Conservation (phyloP, 53 echinoderm and acorn worm species). For the Patiria pectinifera region DNA sequence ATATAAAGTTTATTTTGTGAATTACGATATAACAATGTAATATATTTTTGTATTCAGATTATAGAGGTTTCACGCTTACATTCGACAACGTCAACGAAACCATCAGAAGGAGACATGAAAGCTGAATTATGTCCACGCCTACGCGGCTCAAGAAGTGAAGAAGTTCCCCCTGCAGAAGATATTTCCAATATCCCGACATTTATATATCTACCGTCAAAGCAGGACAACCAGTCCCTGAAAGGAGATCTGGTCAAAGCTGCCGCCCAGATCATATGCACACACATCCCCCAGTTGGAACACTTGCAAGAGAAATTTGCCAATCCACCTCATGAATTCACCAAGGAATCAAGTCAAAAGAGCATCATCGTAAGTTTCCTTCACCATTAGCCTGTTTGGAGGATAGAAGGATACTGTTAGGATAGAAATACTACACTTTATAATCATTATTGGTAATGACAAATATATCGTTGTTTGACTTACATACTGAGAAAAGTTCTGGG, state of each 20-base stretch:
- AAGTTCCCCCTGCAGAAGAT: slow-evolving; percentile 15
- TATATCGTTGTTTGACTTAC: background rate
- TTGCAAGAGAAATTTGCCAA: background rate
- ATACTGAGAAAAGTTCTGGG: background rate
- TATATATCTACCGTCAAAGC: slow-evolving; percentile 19
- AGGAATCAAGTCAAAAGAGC: slow-evolving; percentile 10
- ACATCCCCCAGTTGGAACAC: slow-evolving; percentile 15
- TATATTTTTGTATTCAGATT: background rate
- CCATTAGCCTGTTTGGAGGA: slow-evolving; percentile 8
- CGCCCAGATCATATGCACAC: background rate
- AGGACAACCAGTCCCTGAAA: slow-evolving; percentile 12
- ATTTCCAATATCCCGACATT: slow-evolving; percentile 28
- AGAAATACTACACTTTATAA: background rate
- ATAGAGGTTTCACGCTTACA: slow-evolving; percentile 30
- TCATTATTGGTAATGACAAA: background rate
- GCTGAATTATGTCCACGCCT: slow-evolving; percentile 31
- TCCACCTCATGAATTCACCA: slow-evolving; percentile 15
- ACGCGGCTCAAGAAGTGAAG: slow-evolving; percentile 33
- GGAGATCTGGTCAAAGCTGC: slow-evolving; percentile 6
- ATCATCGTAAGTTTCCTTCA: slow-evolving; percentile 11
- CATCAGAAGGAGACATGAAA: slow-evolving; percentile 9
- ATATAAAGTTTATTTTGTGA: slow-evolving; percentile 5
- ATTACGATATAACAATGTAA: background rate
- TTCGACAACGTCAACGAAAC: slow-evolving; percentile 40
- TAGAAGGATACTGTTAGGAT: background rate